phyloP scores from a whole-genome alignment of 2,113 vertebrate genomes.

The Empidonax alnorum region DNA sequence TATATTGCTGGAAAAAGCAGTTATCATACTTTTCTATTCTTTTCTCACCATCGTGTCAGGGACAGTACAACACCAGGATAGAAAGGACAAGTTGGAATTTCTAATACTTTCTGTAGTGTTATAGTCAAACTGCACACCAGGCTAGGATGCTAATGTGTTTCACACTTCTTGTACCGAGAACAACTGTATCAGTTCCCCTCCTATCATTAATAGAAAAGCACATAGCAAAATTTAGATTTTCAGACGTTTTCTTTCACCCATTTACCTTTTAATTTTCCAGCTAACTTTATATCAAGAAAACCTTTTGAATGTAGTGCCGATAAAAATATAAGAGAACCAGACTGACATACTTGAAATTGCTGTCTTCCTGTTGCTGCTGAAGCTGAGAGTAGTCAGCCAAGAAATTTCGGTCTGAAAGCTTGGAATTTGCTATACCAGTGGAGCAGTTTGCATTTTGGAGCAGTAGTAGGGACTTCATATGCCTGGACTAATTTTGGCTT shows the following conservation, averaged over 20 bases:
- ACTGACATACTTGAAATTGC: neutral
- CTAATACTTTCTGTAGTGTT: neutral
- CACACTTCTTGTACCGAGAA: neutral
- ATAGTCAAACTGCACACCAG: neutral
- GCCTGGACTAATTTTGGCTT: neutral
- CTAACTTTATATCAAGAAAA: neutral
- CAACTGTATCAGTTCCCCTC: neutral
- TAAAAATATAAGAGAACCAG: neutral
- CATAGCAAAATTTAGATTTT: neutral
- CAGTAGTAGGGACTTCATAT: neutral
- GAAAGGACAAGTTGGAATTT: neutral
- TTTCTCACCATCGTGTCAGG: rapidly evolving
- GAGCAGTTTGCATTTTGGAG: neutral
- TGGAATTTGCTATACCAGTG: neutral
- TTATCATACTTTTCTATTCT: neutral
- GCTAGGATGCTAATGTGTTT: neutral
- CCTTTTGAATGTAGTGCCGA: neutral
- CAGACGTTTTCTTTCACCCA: neutral
- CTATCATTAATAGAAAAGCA: neutral
- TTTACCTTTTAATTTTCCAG: neutral
- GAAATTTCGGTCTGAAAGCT: neutral
- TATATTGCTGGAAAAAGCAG: neutral
- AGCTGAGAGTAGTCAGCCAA: neutral
- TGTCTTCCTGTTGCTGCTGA: neutral
- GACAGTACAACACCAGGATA: rapidly evolving